Percentiles rank a stretch among this genome's conserved stretches.
These are phyloP conservation scores for Hemichromis elongatus DNA, from an alignment of 2,113 vertebrate species.

Conservation along the genomic window DNA sequence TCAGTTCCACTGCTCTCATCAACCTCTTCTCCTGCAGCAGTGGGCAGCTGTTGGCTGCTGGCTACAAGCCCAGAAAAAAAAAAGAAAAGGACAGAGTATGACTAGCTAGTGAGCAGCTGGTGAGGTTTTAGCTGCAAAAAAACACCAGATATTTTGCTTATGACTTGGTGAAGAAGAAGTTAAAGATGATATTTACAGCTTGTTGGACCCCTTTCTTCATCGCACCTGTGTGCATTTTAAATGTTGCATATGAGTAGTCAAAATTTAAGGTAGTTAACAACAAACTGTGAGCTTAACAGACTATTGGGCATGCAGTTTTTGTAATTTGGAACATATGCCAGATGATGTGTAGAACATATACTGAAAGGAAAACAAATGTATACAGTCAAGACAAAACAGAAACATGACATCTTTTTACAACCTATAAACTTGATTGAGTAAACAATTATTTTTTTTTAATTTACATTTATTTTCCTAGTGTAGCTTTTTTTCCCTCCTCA, in stretches of 20 bases:
- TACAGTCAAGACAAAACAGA: not conserved
- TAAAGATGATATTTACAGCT: not conserved
- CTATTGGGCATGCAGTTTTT: not conserved
- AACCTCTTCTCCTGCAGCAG: not conserved
- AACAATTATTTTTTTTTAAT: not conserved
- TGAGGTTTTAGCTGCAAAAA: not conserved
- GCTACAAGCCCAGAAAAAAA: not conserved
- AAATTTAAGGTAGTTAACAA: not conserved
- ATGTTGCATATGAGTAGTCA: not conserved
- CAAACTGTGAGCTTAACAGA: not conserved
- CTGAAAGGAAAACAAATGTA: not conserved
- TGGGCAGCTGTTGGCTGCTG: not conserved
- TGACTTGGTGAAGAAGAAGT: not conserved
- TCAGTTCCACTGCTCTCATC: not conserved
- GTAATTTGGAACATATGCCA: not conserved
- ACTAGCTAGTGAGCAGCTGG: not conserved
- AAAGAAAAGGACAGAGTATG: not conserved
- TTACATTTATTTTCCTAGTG: not conserved
- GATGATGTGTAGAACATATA: not conserved
- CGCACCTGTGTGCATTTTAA: not conserved
- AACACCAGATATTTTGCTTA: not conserved
- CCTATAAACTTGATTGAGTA: not conserved
- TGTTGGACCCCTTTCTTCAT: not conserved
- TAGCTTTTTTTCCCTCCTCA: not conserved
- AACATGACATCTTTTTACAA: not conserved